Conservation (phyloP, 2,888 invertebrate genomes). For the Empis stercorea region DNA sequence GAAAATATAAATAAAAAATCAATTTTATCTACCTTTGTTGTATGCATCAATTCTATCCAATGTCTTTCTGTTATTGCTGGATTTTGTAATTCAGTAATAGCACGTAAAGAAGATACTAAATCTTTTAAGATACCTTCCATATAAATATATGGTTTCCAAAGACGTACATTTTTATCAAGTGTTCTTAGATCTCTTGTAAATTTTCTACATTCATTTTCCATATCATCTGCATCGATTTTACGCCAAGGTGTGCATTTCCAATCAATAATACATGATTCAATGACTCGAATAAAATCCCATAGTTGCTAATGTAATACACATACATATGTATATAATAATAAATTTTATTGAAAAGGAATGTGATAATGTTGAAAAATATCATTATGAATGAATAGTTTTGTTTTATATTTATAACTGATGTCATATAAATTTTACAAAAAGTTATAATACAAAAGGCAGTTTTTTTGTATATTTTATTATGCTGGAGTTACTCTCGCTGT, state of each 20-base stretch:
- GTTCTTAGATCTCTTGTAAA: conserved; percentile 75
- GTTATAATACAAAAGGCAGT: no score
- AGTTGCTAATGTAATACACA: conserved; percentile 48
- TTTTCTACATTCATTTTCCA: conserved; percentile 92
- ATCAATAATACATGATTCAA: conserved; percentile 70
- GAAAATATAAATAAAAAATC: no score
- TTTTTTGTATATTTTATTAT: no score
- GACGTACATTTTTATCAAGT: conserved; percentile 72
- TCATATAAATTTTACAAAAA: no score
- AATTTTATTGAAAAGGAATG: conserved; percentile 4
- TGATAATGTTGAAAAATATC: neutral
- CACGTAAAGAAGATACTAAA: conserved; percentile 82
- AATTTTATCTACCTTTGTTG: conserved; percentile 56
- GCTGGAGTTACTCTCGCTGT: no score
- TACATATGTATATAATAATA: no score
- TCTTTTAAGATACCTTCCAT: conserved; percentile 79
- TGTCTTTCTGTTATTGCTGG: conserved; percentile 88
- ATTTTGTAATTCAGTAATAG: conserved; percentile 89
- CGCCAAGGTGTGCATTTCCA: conserved; percentile 94
- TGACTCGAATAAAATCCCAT: conserved; percentile 85
- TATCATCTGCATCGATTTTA: conserved; percentile 84
- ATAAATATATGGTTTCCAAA: conserved; percentile 64
- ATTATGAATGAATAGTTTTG: no score
- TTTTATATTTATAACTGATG: no score
- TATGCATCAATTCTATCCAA: conserved; percentile 89